Percentiles rank a stretch among this genome's conserved stretches.
phyloP scores from a whole-genome alignment of 2,797 vertebrate genomes.

The Sus cebifrons region DNA sequence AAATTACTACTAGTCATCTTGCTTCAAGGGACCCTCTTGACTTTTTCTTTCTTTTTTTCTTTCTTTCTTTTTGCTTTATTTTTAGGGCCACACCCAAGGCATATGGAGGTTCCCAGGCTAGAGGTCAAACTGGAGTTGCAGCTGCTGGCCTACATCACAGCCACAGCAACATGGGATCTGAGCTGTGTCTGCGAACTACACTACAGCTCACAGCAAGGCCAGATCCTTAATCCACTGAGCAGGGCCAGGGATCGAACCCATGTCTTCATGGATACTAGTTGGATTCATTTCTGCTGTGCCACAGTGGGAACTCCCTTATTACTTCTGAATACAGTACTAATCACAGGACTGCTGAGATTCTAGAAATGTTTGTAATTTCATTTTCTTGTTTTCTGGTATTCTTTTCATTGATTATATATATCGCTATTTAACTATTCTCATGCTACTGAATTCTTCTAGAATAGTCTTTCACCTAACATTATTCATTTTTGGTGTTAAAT shows the following conservation, averaged over 20 bases:
- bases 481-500: background rate
- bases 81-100: too few relatives aligned
- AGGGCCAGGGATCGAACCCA: too few relatives aligned
- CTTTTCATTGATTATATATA: background rate
- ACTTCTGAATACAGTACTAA: background rate
- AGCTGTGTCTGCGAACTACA: too few relatives aligned
- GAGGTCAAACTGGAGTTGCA: too few relatives aligned
- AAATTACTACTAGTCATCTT: background rate
- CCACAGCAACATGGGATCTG: too few relatives aligned
- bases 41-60: background rate
- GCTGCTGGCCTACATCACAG: too few relatives aligned
- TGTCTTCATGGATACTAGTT: too few relatives aligned
- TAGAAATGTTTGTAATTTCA: background rate
- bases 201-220: too few relatives aligned
- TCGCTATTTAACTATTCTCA: conserved; percentile 2
- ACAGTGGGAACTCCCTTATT: background rate
- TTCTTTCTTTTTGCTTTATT: too few relatives aligned
- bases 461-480: background rate
- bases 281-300: too few relatives aligned
- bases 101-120: too few relatives aligned
- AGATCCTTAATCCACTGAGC: too few relatives aligned
- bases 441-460: background rate
- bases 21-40: background rate
- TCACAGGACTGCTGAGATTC: conserved; percentile 39
- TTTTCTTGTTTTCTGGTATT: conserved; percentile 19